Conservation (phyloP, 2,113 vertebrate species). For the Pavo muticus region DNA sequence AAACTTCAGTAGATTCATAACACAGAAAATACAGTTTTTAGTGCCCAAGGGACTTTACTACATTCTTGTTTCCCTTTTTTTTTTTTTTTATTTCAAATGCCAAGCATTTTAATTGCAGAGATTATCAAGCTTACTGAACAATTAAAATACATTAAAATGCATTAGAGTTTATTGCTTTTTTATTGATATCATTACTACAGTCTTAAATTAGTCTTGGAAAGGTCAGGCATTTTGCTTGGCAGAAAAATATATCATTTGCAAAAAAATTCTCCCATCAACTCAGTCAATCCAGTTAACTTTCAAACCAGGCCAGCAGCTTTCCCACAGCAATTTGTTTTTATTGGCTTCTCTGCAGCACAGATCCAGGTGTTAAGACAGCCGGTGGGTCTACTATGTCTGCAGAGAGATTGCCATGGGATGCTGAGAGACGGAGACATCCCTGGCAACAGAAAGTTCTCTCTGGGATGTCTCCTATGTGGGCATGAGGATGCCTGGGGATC, state of each 20-base stretch:
- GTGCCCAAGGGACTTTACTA: background rate
- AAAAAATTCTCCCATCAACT: background rate
- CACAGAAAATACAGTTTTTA: background rate
- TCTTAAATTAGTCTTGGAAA: background rate
- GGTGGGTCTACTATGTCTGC: background rate
- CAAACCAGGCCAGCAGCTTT: background rate
- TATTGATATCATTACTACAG: background rate
- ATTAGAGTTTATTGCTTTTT: background rate
- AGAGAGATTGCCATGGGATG: background rate
- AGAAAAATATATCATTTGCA: background rate
- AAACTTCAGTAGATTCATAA: background rate
- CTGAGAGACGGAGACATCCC: background rate
- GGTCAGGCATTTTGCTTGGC: background rate
- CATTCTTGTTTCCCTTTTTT: background rate
- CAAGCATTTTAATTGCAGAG: background rate
- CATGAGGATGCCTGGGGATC: background rate
- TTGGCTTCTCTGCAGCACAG: background rate
- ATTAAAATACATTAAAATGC: background rate
- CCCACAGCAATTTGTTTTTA: background rate
- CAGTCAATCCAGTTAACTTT: background rate
- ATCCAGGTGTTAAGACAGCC: background rate
- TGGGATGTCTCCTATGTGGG: background rate
- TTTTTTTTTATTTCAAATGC: background rate
- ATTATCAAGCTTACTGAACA: background rate
- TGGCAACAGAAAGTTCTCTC: background rate